Evolutionary conservation across 1,140 invertebrate genomes (phyloP).

Genomic region (Meteorus sp.): DNA sequence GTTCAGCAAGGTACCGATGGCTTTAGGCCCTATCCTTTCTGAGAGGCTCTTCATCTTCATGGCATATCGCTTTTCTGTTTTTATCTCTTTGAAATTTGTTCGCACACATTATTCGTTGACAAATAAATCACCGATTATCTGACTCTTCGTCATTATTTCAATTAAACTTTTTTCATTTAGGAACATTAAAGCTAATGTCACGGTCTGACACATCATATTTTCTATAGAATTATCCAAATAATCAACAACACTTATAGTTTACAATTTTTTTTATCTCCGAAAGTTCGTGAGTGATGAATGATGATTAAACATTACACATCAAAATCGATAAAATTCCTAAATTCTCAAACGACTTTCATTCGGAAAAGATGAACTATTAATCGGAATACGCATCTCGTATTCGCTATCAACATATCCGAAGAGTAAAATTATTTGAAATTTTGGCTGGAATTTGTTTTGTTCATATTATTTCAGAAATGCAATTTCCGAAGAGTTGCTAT

Average conservation of each 20-base stretch:
- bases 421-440: too few species aligned
- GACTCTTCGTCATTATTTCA: not conserved
- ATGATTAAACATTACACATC: constrained; percentile 15
- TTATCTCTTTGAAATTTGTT: not conserved
- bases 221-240: constrained; percentile 17
- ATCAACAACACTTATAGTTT: constrained; percentile 17
- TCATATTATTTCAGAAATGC: too few species aligned
- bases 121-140: not conserved
- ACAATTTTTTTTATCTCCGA: not conserved
- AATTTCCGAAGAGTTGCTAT: too few species aligned
- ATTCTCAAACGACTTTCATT: too few species aligned
- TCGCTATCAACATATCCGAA: too few species aligned
- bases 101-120: not conserved
- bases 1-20: constrained; percentile 45
- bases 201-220: not conserved
- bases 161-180: not conserved
- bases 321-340: constrained; percentile 34
- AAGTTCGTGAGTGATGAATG: not conserved
- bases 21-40: constrained; percentile 42
- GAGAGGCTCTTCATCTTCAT: too few species aligned
- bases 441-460: too few species aligned
- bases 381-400: too few species aligned
- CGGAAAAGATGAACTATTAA: too few species aligned
- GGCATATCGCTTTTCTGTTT: too few species aligned
- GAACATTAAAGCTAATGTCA: constrained; percentile 7